Evolutionary conservation across 2,888 invertebrate species (phyloP).

Genomic region (Elgonia sp.): DNA sequence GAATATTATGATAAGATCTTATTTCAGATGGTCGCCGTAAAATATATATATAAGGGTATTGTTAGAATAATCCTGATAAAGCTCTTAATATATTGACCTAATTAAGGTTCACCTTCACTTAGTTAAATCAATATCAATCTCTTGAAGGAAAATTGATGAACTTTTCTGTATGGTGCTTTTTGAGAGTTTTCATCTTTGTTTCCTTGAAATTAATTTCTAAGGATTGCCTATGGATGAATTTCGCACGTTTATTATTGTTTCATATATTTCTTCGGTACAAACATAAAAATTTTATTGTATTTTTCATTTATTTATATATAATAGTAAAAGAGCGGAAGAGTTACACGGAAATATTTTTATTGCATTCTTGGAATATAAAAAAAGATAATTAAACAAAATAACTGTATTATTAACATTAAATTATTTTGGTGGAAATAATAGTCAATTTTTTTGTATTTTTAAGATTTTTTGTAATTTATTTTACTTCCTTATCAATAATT

Average conservation of each 20-base stretch:
- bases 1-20: constrained; percentile 11
- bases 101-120: constrained; percentile 38
- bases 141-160: constrained; percentile 26
- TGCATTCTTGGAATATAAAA: too few relatives aligned
- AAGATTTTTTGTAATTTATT: too few relatives aligned
- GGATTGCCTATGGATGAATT: constrained; percentile 21
- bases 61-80: constrained; percentile 49
- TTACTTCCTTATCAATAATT: too few relatives aligned
- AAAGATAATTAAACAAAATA: too few relatives aligned
- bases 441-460: too few relatives aligned
- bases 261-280: too few relatives aligned
- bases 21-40: neutral
- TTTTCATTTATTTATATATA: too few relatives aligned
- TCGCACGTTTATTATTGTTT: constrained; percentile 9
- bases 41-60: constrained; percentile 21
- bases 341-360: too few relatives aligned
- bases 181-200: constrained; percentile 10
- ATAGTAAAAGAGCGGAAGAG: too few relatives aligned
- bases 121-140: constrained; percentile 29
- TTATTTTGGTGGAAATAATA: too few relatives aligned
- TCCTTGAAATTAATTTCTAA: neutral
- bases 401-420: too few relatives aligned
- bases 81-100: constrained; percentile 45
- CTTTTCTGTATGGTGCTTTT: constrained; percentile 7
- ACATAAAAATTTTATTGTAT: too few relatives aligned